Evolutionary conservation across 37 sponge, comb jelly and placozoan species (phyloP), one percentile per base, ranked within the genome.

Genomic region (Mnemiopsis leidyi): DNA sequence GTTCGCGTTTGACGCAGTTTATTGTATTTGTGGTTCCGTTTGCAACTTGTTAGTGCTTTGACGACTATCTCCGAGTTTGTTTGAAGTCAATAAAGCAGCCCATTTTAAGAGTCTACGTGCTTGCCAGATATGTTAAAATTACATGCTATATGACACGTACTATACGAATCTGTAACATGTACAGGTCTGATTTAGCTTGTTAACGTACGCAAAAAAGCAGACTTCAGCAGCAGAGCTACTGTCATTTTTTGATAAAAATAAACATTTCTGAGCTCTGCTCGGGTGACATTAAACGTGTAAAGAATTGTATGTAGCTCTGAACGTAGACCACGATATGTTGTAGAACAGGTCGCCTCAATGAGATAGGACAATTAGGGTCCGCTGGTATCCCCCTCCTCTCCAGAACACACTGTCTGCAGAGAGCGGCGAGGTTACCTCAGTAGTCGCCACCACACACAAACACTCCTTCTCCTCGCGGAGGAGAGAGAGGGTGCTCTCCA

Each of bases 401-500:
- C 61, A 13, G 13, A 48, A 48, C 61, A 48, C 13, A 13, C 5
- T 18, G 9, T 48, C 61, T 48, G 61, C 9, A 67, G 20, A 20
- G 68, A 67, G 68, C 2, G 75, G 30, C n/a, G n/a, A 28, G 2
- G 5, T n/a, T 71, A 29, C 25, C 75, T 29, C 30, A 18, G 75
- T 29, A 5, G 30, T 25, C 30, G 7, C 75, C 20, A 28, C 75
- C 75, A n/a, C 30, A 28, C 75, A n/a, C n/a, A 71, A 25, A 71
- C 75, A 71, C 75, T 29, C 75, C 75, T 48, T 48, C 25, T 71
- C 75, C 25, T 71, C 75, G n/a, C 30, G 2, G n/a, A 71, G 75
- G 3, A 71, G 25, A 71, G 25, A n/a, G 3, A 71, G n/a, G 3
- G 75, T 71, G 75, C 75, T 29, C 75, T 71, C 75, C 30, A 71